phyloP scores from a whole-genome alignment of 2,113 vertebrate genomes.

The Albula goreensis region DNA sequence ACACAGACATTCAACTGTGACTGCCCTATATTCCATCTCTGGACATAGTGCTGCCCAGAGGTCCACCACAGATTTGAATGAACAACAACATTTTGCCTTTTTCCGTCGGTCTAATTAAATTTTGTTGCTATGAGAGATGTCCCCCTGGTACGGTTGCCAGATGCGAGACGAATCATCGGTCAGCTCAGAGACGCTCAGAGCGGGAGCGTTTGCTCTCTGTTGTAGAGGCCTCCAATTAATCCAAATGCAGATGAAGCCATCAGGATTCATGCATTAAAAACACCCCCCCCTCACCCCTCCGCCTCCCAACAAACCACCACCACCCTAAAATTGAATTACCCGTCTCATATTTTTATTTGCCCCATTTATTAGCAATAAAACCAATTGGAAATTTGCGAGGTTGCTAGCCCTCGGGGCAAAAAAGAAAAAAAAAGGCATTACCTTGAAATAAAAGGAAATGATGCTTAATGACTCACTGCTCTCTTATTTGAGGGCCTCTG shows the following conservation, averaged over 20 bases:
- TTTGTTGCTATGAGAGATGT: not conserved
- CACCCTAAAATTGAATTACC: conserved; percentile 37
- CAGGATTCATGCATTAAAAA: conserved; percentile 26
- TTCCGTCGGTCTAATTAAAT: conserved; percentile 1
- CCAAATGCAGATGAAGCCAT: conserved; percentile 32
- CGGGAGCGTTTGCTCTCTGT: not conserved
- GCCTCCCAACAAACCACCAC: not conserved
- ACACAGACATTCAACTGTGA: not conserved
- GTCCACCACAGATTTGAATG: not conserved
- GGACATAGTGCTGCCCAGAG: not conserved
- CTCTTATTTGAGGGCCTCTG: conserved; percentile 43
- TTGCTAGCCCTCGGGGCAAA: conserved; percentile 40
- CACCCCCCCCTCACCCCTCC: conserved; percentile 20
- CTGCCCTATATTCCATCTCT: not conserved
- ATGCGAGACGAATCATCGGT: not conserved
- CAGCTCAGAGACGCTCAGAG: not conserved
- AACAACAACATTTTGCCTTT: not conserved
- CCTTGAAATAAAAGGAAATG: conserved; percentile 42
- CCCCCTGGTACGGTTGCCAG: not conserved
- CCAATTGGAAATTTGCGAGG: conserved; percentile 41
- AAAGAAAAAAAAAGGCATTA: conserved; percentile 35
- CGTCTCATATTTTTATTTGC: conserved; percentile 25
- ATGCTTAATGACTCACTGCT: conserved; percentile 50
- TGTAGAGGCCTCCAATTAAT: conserved; percentile 25
- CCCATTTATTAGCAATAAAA: conserved; percentile 51